Evolutionary conservation across 2,113 vertebrate species (phyloP).

Genomic region (Mastomys natalensis): DNA sequence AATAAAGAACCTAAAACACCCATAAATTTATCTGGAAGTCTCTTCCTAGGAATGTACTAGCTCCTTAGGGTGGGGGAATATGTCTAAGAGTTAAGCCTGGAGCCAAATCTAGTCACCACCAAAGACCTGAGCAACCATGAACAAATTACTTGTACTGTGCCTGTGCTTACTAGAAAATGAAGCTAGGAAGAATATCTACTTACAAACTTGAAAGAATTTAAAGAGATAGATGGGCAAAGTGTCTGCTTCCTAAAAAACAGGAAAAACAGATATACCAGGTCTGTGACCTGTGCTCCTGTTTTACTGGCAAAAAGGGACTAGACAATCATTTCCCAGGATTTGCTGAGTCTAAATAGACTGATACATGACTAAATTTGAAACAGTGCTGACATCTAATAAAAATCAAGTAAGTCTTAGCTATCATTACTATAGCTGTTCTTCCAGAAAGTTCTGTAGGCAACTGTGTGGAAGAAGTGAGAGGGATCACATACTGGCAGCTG

Average conservation of each 20-base stretch:
- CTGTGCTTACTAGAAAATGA: constrained; percentile 8
- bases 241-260: neutral
- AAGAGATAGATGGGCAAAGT: neutral
- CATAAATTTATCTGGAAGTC: neutral
- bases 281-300: neutral
- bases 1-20: constrained; percentile 20
- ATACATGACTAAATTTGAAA: neutral
- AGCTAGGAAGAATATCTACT: neutral
- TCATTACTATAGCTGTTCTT: neutral
- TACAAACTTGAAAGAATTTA: neutral
- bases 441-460: neutral
- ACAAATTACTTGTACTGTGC: neutral
- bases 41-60: neutral
- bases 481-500: neutral
- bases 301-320: neutral
- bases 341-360: neutral
- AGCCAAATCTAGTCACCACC: neutral
- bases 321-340: neutral
- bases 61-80: neutral
- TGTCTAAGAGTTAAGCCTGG: neutral
- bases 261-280: neutral
- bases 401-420: neutral
- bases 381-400: neutral
- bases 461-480: neutral
- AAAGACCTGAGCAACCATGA: neutral